Evolutionary conservation across 2,888 invertebrate species (phyloP).

Genomic region (Phengaris arion): DNA sequence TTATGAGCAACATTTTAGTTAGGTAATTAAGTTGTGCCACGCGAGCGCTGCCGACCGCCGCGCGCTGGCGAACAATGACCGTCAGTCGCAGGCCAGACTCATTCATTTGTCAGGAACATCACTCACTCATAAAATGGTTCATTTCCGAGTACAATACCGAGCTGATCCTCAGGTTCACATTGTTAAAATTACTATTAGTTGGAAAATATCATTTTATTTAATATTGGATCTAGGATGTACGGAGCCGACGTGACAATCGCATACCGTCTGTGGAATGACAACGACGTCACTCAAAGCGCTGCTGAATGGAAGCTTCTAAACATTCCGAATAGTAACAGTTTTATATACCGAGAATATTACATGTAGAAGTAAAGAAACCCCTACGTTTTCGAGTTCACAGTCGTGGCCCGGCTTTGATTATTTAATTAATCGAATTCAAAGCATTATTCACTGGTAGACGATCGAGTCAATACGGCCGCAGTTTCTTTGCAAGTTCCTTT

Average conservation of each 20-base stretch:
- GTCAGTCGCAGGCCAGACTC: neutral
- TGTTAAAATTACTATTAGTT: neutral
- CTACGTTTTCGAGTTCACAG: neutral
- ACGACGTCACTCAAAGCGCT: neutral
- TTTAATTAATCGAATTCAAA: slow-evolving; percentile 6
- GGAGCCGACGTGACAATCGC: neutral
- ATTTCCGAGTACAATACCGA: neutral
- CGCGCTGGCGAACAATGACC: neutral
- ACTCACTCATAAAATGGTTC: neutral
- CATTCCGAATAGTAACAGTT: neutral
- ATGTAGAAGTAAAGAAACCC: neutral
- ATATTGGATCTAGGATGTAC: neutral
- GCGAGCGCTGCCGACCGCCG: neutral
- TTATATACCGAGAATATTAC: neutral
- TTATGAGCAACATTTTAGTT: neutral
- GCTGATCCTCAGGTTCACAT: neutral
- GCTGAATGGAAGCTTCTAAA: no score
- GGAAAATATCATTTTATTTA: neutral
- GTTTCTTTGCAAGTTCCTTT: neutral
- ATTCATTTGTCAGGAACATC: slow-evolving; percentile 11
- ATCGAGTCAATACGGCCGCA: neutral
- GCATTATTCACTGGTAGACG: slow-evolving; percentile 1
- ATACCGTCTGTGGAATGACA: neutral
- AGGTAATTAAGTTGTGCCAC: neutral
- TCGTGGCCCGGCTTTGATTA: neutral